Percentiles rank a stretch among this genome's conserved stretches.
Conservation (phyloP, 2,797 vertebrate genomes). For the Epinephelus coioides region DNA sequence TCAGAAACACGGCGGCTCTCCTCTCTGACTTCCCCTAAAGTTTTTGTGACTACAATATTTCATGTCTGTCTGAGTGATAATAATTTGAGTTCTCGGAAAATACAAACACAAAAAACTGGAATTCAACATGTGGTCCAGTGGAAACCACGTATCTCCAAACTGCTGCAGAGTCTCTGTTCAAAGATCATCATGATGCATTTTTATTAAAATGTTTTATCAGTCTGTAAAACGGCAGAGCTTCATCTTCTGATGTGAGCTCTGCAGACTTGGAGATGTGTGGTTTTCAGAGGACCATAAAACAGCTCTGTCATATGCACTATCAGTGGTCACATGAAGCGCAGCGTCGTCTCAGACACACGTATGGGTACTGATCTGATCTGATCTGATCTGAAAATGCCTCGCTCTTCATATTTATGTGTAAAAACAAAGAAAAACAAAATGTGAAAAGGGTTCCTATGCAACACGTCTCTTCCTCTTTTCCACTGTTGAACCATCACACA, state of each 20-base stretch:
- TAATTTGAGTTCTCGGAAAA: not conserved
- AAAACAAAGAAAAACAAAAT: constrained; percentile 62
- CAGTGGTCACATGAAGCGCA: constrained; percentile 69
- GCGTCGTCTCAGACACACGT: constrained; percentile 20
- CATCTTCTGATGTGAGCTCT: not conserved
- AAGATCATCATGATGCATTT: not conserved
- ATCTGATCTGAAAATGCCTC: constrained; percentile 58
- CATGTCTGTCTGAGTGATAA: not conserved
- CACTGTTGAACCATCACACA: constrained; percentile 47
- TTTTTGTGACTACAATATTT: not conserved
- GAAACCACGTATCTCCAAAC: constrained; percentile 3
- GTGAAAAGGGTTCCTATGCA: constrained; percentile 83
- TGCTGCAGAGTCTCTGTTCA: not conserved
- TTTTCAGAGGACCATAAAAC: constrained; percentile 19
- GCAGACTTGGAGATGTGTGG: not conserved
- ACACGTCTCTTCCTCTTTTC: constrained; percentile 66
- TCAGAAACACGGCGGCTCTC: not conserved
- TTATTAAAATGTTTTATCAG: too few species aligned
- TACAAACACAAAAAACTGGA: constrained; percentile 68
- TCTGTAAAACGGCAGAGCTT: not conserved
- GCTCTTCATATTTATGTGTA: constrained; percentile 65
- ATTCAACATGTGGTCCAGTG: constrained; percentile 63
- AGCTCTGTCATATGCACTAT: constrained; percentile 75
- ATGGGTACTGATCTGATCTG: constrained; percentile 65
- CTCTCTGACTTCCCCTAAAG: not conserved